phyloP scores from a whole-genome alignment of 2,113 vertebrate genomes.

The Heptranchias perlo region DNA sequence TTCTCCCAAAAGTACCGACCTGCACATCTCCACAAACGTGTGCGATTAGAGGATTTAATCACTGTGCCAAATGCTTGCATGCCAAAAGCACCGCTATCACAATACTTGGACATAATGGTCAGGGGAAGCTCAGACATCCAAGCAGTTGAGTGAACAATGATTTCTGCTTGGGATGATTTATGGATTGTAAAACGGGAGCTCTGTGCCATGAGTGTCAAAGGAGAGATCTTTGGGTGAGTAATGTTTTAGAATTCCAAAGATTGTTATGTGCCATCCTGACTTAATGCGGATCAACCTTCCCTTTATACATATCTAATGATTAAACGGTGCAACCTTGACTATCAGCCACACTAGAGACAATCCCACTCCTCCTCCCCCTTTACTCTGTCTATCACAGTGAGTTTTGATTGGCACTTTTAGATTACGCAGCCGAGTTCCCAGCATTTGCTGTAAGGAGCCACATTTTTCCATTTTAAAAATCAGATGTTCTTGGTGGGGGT shows the following conservation, averaged over 20 bases:
- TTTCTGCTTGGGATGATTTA: neutral
- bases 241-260: neutral
- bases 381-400: too few relatives aligned
- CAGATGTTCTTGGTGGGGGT: too few relatives aligned
- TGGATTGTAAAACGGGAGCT: neutral
- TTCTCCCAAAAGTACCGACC: neutral
- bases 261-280: neutral
- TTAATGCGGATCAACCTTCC: neutral
- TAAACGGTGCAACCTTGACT: too few relatives aligned
- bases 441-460: too few relatives aligned
- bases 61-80: neutral
- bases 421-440: too few relatives aligned
- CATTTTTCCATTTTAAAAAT: too few relatives aligned
- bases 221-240: neutral
- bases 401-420: too few relatives aligned
- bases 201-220: neutral
- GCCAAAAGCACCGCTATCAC: neutral
- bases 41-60: neutral
- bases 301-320: too few relatives aligned
- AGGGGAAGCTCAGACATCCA: neutral
- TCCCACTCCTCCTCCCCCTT: too few relatives aligned
- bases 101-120: neutral
- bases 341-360: too few relatives aligned
- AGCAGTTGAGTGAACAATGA: neutral
- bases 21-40: neutral